Evolutionary conservation across 2,888 invertebrate genomes (phyloP).

Genomic region (Drosophila helvetica): DNA sequence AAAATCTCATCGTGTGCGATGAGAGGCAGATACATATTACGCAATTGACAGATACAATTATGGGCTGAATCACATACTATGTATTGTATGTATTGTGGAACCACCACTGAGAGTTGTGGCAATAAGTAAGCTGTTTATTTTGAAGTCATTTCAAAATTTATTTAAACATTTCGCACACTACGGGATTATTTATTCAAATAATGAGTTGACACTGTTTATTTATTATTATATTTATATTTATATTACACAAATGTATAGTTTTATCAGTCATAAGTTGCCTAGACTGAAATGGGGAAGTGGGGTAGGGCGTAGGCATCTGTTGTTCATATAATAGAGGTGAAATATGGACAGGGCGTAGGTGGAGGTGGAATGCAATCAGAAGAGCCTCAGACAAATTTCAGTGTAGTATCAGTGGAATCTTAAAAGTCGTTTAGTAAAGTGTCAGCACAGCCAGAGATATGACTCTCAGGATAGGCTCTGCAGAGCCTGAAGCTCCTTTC

Average conservation of each 20-base stretch:
- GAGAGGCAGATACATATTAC: conserved; percentile 8
- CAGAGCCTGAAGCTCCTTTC: background rate
- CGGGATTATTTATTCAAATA: background rate
- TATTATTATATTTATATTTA: too few species aligned
- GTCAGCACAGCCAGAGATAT: background rate
- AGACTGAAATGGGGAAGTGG: background rate
- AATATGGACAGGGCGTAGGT: background rate
- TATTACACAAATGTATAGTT: background rate
- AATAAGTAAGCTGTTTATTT: background rate
- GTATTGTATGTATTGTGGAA: background rate
- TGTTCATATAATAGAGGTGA: too few species aligned
- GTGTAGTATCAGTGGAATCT: too few species aligned
- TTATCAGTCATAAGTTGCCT: background rate
- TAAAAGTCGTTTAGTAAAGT: too few species aligned
- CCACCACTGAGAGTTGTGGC: background rate
- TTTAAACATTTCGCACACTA: background rate
- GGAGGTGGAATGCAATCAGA: background rate
- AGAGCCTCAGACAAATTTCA: background rate
- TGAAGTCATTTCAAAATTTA: background rate
- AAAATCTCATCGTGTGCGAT: background rate
- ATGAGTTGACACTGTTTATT: background rate
- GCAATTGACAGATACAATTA: conserved; percentile 16
- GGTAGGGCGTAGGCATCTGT: too few species aligned
- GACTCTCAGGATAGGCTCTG: background rate
- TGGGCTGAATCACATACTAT: conserved; percentile 1